Evolutionary conservation across 2,888 invertebrate genomes (phyloP), one percentile per base, ranked within the genome.

Genomic region (Ophion ventricosus): DNA sequence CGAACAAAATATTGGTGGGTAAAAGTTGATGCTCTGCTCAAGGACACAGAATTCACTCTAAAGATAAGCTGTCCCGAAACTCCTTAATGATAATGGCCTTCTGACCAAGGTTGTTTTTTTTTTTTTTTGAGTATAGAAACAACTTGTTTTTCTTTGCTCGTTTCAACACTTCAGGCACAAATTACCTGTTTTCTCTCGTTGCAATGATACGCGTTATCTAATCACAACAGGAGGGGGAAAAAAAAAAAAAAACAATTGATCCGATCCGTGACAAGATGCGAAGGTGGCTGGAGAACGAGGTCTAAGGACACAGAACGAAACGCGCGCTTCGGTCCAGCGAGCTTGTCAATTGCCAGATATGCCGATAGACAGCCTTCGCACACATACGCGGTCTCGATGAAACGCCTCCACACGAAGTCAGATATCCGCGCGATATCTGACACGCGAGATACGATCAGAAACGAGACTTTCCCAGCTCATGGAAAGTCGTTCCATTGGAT

Each of bases 401-500:
- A 77, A 73, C 82, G 73, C 77, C 73, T 5, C 11, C 20, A 20
- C 23, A 61, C 82, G 82, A 82, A 73, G 73, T 67, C 76, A 70
- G n/a, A 82, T 81, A 54, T 82, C 72, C 26, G 4, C 49, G 49
- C 77, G 72, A 77, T 70, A 57, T 82, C 77, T 66, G 82, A 76
- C 70, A 76, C 81, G 70, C 75, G 26, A 29, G 20, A 57, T 57
- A 23, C 57, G 26, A 26, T 14, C 14, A 25, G 25, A 63, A 25
- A 17, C 63, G 14, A 63, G 17, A 23, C 35, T n/a, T n/a, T 75
- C 61, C 57, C 61, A 43, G 20, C 59, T 49, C 23, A 23, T n/a
- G 25, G 63, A 70, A 67, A 43, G 40, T 61, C 29, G 26, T n/a
- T 26, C 17, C 29, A 7, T n/a, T 29, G 17, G 29, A 64, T 17